phyloP scores from a whole-genome alignment of 2,888 invertebrate species.

The Rutpela maculata region DNA sequence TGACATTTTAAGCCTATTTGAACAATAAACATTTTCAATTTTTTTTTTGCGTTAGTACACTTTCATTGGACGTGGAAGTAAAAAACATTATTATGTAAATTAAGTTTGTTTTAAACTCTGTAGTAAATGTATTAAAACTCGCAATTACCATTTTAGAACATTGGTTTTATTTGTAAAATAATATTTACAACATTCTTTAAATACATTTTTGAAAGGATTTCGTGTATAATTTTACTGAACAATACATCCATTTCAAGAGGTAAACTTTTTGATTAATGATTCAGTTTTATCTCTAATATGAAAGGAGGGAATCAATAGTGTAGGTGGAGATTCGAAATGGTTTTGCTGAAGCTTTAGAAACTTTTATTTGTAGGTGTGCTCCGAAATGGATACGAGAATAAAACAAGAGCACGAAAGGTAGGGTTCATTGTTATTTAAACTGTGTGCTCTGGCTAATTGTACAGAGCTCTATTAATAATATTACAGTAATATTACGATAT shows the following conservation, averaged over 20 bases:
- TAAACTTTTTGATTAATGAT: conserved; percentile 7
- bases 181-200: background rate
- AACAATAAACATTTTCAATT: no score
- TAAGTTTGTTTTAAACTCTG: background rate
- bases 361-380: background rate
- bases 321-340: background rate
- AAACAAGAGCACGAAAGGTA: background rate
- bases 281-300: conserved; percentile 4
- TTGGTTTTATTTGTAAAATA: background rate
- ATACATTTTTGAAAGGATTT: background rate
- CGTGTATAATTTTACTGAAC: background rate
- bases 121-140: background rate
- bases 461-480: no score
- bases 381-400: background rate
- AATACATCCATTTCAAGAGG: background rate
- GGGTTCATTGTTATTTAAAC: background rate
- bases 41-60: no score
- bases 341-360: background rate
- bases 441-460: no score
- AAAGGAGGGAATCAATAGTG: conserved; percentile 7
- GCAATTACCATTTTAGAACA: background rate
- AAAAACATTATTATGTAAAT: no score
- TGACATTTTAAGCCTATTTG: no score
- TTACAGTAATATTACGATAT: no score
- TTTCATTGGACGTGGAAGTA: no score